Conservation (phyloP, 2,113 vertebrate genomes). For the Laticauda colubrina region DNA sequence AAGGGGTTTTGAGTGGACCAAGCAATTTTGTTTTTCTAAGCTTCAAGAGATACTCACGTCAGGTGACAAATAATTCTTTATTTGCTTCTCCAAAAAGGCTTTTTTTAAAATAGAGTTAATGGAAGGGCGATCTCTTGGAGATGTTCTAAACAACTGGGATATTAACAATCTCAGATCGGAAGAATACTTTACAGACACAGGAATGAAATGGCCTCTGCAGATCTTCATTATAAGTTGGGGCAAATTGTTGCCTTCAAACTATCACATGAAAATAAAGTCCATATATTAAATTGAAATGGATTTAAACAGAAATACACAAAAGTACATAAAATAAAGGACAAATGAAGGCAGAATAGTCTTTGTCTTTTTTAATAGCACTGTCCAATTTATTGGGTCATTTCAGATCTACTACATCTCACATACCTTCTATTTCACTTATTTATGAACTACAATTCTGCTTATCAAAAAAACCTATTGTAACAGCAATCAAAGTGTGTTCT, state of each 20-base stretch:
- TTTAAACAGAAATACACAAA: not conserved
- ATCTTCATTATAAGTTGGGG: constrained; percentile 85
- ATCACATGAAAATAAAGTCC: constrained; percentile 36
- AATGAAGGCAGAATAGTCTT: not conserved
- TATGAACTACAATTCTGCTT: not conserved
- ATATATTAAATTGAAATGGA: not conserved
- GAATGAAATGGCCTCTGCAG: constrained; percentile 79
- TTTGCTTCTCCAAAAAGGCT: constrained; percentile 76
- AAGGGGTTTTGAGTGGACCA: not conserved
- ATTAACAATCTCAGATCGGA: constrained; percentile 75
- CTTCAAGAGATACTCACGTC: constrained; percentile 70
- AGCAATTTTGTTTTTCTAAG: not conserved
- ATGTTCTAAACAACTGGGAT: constrained; percentile 83
- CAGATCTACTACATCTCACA: not conserved
- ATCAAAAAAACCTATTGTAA: not conserved
- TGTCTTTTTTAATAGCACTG: not conserved
- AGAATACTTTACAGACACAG: constrained; percentile 77
- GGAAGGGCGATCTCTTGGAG: constrained; percentile 82
- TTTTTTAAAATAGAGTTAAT: constrained; percentile 79
- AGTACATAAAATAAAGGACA: not conserved
- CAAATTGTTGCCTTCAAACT: constrained; percentile 85
- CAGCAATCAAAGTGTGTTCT: not conserved
- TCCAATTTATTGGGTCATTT: not conserved
- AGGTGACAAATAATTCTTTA: constrained; percentile 70
- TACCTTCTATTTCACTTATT: not conserved